A percentile compares a stretch with the other conserved stretches of the same genome.
These are phyloP conservation scores for Aurelia sp. DNA, from an alignment of 30 jellyfish, hydroid and myxozoan species.

Conservation along the genomic window DNA sequence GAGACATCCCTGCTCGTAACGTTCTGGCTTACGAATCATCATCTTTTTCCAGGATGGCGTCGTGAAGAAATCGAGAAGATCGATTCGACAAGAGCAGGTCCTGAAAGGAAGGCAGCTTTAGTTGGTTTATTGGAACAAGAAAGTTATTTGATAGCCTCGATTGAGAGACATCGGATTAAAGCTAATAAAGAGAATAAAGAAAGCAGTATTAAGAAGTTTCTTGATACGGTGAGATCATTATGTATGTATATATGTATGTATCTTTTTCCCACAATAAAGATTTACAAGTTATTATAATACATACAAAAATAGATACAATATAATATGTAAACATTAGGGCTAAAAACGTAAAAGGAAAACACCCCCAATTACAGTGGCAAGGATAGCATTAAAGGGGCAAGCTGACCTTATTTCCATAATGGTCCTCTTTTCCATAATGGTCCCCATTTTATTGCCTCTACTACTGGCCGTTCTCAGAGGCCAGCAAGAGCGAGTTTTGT, in stretches of 20 bases:
- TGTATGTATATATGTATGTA: too few species aligned
- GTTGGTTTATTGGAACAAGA: slow-evolving; percentile 92
- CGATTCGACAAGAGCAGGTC: slow-evolving; percentile 77
- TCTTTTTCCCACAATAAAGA: too few species aligned
- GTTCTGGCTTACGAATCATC: too few species aligned
- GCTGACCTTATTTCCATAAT: too few species aligned
- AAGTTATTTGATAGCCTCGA: slow-evolving; percentile 84
- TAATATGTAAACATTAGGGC: too few species aligned
- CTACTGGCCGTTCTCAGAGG: background rate
- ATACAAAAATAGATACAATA: too few species aligned
- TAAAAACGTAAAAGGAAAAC: too few species aligned
- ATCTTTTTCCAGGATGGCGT: slow-evolving; percentile 83
- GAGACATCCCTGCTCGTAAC: too few species aligned
- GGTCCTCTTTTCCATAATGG: too few species aligned
- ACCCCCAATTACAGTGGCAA: too few species aligned
- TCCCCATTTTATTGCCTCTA: background rate
- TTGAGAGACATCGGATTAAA: slow-evolving; percentile 85
- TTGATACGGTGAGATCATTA: slow-evolving; percentile 78
- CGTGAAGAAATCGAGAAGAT: slow-evolving; percentile 89
- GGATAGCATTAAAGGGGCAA: too few species aligned
- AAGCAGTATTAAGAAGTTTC: slow-evolving; percentile 51
- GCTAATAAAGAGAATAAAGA: slow-evolving; percentile 83
- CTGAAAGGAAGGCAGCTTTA: slow-evolving; percentile 97
- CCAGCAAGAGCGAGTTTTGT: background rate
- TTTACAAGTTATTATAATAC: too few species aligned